Base-by-base conservation (phyloP, 2,888 invertebrate genomes). In the Hydropsyche betteni region DNA sequence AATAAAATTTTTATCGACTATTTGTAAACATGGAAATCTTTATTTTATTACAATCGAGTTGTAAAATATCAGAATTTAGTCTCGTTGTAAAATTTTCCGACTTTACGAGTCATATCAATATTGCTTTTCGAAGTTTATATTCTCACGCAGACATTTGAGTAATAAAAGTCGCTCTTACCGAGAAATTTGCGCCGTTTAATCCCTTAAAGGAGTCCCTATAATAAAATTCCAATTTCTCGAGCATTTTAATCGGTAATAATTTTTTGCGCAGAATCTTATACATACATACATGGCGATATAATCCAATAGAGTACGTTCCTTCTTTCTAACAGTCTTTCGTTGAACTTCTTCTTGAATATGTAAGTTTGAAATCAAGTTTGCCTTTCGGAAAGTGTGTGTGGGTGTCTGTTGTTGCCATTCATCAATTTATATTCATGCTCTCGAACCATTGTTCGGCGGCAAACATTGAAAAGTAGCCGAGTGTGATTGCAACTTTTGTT, bases 381-480 rank as follows among this genome's bases (percentile, higher is more conserved):
- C 64, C n/a, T 6, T 64, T 64, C 34, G 64, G 58, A 24, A 64
- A 64, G 34, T 64, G 24, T 10, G 64, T 34, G 64, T 64, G 64
- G 64, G 64, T 64, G 64, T 64, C 36, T 64, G 64, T 64, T 36
- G 64, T 58, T 64, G 64, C 64, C 64, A 64, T 64, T 64, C 64
- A 64, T 64, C 64, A 64, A 64, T 64, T 64, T n/a, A 64, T 64
- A 64, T 64, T 64, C 64, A 64, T 64, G 64, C 36, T 64, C 36
- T 33, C 36, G 64, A 34, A 34, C 64, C 36, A 64, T 64, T 64
- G 64, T 64, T 64, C 36, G 61, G 24, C 61, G 24, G 61, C 34
- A 33, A 61, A 61, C 14, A 55, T 55, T 55, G 44, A 44, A 44
- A 44, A 44, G 44, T 44, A 44, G 44, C 44, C 4, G 44, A 44